phyloP scores from a whole-genome alignment of 2,113 vertebrate genomes.

The Corvus hawaiiensis region DNA sequence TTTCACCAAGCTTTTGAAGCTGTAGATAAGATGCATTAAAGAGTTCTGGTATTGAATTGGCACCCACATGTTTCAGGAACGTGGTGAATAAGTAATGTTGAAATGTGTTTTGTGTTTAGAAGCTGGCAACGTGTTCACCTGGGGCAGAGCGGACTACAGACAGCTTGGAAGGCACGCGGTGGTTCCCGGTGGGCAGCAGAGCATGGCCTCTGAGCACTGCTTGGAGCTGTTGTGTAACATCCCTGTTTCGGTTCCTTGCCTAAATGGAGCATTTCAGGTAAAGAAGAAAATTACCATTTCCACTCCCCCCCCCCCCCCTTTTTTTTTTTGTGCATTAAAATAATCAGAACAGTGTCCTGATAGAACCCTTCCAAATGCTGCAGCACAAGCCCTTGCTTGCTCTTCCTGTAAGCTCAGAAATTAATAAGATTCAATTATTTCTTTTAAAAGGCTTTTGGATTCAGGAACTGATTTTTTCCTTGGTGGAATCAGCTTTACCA shows the following conservation, averaged over 20 bases:
- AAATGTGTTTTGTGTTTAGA: slow-evolving; percentile 74
- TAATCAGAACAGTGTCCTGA: not conserved
- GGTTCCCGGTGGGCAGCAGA: not conserved
- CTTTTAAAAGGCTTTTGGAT: not conserved
- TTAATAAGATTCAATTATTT: not conserved
- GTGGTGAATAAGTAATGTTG: not conserved
- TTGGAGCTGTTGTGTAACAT: not conserved
- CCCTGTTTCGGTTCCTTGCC: slow-evolving; percentile 70
- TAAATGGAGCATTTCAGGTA: slow-evolving; percentile 85
- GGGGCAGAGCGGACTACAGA: slow-evolving; percentile 89
- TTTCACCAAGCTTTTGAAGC: not conserved
- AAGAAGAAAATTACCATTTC: not conserved
- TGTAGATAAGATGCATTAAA: not conserved
- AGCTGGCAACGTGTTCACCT: slow-evolving; percentile 84
- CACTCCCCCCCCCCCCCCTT: accelerated
- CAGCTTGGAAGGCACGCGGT: slow-evolving; percentile 78
- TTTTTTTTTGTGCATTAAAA: not conserved
- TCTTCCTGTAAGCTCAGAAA: not conserved
- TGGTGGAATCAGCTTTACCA: not conserved
- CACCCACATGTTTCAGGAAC: not conserved
- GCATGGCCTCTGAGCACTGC: not conserved
- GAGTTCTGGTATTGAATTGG: not conserved
- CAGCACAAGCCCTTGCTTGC: not conserved
- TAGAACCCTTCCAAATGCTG: not conserved
- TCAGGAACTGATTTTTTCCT: not conserved